These are phyloP conservation scores for Stichopus horrens DNA, from an alignment of 53 echinoderm and acorn worm species.

Conservation along the genomic window DNA sequence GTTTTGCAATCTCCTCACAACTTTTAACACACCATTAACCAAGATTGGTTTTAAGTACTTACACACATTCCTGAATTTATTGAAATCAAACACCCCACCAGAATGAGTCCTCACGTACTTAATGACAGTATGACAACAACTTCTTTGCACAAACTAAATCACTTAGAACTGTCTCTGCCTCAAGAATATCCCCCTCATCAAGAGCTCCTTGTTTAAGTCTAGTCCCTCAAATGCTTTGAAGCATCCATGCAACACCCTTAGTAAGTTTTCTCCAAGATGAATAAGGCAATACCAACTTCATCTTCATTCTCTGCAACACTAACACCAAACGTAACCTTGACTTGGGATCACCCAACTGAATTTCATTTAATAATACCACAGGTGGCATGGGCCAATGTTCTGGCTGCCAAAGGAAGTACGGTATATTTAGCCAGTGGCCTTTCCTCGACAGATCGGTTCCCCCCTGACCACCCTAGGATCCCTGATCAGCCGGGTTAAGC, in stretches of 20 bases:
- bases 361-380: not conserved
- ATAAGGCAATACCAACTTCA: not conserved
- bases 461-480: constrained; percentile 29
- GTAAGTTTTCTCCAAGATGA: constrained; percentile 40
- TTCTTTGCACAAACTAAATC: constrained; percentile 17
- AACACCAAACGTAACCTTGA: not conserved
- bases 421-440: constrained; percentile 49
- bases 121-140: not conserved
- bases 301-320: not conserved
- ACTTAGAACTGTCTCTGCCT: constrained; percentile 46
- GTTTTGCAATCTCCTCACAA: constrained; percentile 43
- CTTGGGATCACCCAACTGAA: not conserved
- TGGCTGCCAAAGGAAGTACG: constrained; percentile 37
- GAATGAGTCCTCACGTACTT: not conserved
- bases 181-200: constrained; percentile 23
- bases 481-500: constrained; percentile 53
- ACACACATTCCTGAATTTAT: too few species aligned
- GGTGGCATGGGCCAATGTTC: constrained; percentile 37
- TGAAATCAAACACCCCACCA: not conserved
- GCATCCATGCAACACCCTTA: constrained; percentile 50
- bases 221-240: not conserved
- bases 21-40: constrained; percentile 49
- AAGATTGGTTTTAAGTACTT: constrained; percentile 46
- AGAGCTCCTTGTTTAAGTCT: not conserved
- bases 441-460: constrained; percentile 25